Evolutionary conservation across 2,797 vertebrate genomes (phyloP).

Genomic region (Sandelia bainsii): DNA sequence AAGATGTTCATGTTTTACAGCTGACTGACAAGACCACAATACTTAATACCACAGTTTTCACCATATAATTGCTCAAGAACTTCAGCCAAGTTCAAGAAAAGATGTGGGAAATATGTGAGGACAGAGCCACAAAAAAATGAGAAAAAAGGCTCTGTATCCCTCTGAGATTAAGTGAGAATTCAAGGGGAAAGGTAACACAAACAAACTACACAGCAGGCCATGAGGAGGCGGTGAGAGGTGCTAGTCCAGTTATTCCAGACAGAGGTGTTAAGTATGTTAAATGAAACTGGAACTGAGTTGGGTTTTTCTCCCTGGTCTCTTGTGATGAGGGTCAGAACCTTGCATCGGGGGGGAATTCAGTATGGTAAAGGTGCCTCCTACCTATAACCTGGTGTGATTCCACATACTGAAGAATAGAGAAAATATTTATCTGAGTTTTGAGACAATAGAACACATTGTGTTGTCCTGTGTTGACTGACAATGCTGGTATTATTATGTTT

Average conservation of each 20-base stretch:
- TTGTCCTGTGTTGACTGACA: conserved; percentile 13
- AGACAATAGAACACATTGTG: conserved; percentile 35
- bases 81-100: conserved; percentile 30
- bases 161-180: conserved; percentile 70
- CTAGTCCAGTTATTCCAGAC: conserved; percentile 76
- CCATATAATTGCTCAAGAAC: conserved; percentile 22
- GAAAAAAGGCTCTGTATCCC: conserved; percentile 33
- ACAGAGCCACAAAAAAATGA: conserved; percentile 24
- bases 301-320: conserved; percentile 65
- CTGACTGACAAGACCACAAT: conserved; percentile 18
- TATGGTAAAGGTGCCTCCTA: conserved; percentile 47
- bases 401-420: conserved; percentile 44
- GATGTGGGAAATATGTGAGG: conserved; percentile 22
- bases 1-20: conserved; percentile 26
- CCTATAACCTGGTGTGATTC: conserved; percentile 58
- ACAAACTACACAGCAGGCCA: conserved; percentile 73
- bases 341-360: conserved; percentile 52
- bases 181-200: conserved; percentile 74
- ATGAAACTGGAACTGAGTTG: conserved; percentile 72
- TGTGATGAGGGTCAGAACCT: conserved; percentile 79
- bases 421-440: conserved; percentile 55
- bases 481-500: background rate
- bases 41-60: conserved; percentile 28
- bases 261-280: conserved; percentile 78
- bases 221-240: conserved; percentile 67